phyloP scores from a whole-genome alignment of 2,888 invertebrate species.

The Conchocele bisecta region DNA sequence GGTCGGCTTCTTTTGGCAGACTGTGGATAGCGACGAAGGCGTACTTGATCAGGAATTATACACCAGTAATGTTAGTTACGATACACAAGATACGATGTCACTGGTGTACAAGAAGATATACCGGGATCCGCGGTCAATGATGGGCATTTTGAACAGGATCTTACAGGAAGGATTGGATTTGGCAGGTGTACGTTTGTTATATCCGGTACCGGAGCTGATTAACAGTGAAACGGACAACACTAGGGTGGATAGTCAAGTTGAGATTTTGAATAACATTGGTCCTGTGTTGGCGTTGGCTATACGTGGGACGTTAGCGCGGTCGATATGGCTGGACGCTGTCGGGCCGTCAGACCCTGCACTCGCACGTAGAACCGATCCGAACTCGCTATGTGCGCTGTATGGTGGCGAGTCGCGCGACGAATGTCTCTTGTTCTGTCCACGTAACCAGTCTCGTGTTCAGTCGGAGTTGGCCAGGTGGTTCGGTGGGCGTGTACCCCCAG shows the following conservation, averaged over 20 bases:
- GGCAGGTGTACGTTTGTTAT: constrained; percentile 75
- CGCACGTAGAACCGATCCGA: constrained; percentile 78
- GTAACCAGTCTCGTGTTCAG: constrained; percentile 70
- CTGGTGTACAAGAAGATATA: constrained; percentile 78
- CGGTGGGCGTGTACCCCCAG: constrained; percentile 76
- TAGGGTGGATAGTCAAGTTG: constrained; percentile 48
- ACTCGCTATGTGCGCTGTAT: constrained; percentile 78
- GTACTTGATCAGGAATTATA: constrained; percentile 58
- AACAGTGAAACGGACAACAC: constrained; percentile 57
- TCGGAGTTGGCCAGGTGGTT: constrained; percentile 79
- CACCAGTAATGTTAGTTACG: constrained; percentile 65
- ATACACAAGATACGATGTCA: constrained; percentile 77
- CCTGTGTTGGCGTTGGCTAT: constrained; percentile 77
- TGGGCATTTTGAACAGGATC: constrained; percentile 76
- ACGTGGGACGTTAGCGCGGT: constrained; percentile 75
- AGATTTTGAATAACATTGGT: constrained; percentile 70
- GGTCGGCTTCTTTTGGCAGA: constrained; percentile 80
- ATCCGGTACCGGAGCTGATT: constrained; percentile 71
- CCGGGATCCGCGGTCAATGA: constrained; percentile 72
- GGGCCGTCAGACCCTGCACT: constrained; percentile 79
- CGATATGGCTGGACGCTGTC: constrained; percentile 78
- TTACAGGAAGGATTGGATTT: constrained; percentile 78
- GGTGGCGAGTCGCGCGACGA: constrained; percentile 77
- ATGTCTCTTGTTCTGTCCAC: constrained; percentile 76
- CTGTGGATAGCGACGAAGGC: constrained; percentile 76